Evolutionary conservation across 2,888 invertebrate species (phyloP).

Genomic region (Geotrupes spiniger): DNA sequence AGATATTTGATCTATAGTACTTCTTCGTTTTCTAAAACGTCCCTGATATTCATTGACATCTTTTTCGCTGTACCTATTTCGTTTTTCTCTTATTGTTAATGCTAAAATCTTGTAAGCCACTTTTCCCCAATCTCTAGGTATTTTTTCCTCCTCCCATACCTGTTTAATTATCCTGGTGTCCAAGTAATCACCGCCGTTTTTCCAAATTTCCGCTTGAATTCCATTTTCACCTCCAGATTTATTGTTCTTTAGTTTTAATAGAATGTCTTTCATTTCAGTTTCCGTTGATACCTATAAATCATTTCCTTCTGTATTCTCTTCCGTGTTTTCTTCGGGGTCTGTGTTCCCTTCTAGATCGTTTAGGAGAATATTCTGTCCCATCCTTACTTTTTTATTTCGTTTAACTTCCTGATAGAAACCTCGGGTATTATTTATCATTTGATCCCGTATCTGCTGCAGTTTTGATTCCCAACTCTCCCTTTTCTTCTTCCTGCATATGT

Average conservation of each 20-base stretch:
- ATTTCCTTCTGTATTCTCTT: background rate
- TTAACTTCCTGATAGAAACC: background rate
- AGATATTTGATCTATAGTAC: slow-evolving; percentile 1
- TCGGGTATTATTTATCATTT: background rate
- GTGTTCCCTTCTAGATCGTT: background rate
- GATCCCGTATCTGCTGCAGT: background rate
- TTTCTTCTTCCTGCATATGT: background rate
- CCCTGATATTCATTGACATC: background rate
- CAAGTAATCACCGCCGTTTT: background rate
- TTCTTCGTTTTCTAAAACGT: background rate
- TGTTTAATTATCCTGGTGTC: background rate
- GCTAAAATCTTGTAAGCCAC: background rate
- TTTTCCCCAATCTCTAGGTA: background rate
- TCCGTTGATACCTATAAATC: background rate
- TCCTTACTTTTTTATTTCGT: background rate
- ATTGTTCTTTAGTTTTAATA: slow-evolving; percentile 1
- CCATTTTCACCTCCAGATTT: background rate
- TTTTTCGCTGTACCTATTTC: background rate
- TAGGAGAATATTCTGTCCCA: background rate
- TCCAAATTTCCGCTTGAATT: background rate
- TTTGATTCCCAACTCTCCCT: background rate
- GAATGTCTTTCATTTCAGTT: background rate
- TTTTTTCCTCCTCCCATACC: background rate
- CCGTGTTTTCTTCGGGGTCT: background rate
- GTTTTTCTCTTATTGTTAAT: background rate